Conservation (phyloP, 2,113 vertebrate species). For the Microcebus griseorufus region DNA sequence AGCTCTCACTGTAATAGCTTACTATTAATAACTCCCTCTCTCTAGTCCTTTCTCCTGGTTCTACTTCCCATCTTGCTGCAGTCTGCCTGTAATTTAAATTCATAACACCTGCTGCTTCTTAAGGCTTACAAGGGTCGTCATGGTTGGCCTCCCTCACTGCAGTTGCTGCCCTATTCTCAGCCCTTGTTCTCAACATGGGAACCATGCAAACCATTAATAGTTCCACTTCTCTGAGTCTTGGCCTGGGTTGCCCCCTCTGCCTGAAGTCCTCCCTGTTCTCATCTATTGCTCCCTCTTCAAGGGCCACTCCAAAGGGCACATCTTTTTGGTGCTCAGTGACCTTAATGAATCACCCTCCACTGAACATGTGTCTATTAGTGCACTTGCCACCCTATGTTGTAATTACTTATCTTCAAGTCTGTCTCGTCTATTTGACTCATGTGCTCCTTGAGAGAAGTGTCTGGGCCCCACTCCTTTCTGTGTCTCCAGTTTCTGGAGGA, state of each 20-base stretch:
- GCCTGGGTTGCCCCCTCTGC: neutral
- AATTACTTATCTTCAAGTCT: neutral
- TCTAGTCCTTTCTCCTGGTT: neutral
- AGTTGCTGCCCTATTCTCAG: neutral
- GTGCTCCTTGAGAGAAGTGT: neutral
- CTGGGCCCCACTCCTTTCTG: neutral
- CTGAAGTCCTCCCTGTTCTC: neutral
- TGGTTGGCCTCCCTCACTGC: neutral
- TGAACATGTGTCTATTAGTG: neutral
- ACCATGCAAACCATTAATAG: neutral
- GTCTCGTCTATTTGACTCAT: neutral
- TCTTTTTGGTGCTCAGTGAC: neutral
- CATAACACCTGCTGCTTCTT: neutral
- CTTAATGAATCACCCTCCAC: neutral
- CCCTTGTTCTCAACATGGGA: neutral
- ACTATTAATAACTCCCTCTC: too few relatives aligned
- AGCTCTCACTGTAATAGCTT: neutral
- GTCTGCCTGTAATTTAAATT: neutral
- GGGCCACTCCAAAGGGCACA: neutral
- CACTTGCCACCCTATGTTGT: neutral
- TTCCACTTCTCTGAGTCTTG: neutral
- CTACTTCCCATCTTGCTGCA: neutral
- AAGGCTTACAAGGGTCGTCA: neutral
- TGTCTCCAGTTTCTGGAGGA: neutral
- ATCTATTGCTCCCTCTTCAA: neutral